Base-by-base conservation (phyloP, 2,797 vertebrate genomes). In the Microctenopoma steveboyesi region DNA sequence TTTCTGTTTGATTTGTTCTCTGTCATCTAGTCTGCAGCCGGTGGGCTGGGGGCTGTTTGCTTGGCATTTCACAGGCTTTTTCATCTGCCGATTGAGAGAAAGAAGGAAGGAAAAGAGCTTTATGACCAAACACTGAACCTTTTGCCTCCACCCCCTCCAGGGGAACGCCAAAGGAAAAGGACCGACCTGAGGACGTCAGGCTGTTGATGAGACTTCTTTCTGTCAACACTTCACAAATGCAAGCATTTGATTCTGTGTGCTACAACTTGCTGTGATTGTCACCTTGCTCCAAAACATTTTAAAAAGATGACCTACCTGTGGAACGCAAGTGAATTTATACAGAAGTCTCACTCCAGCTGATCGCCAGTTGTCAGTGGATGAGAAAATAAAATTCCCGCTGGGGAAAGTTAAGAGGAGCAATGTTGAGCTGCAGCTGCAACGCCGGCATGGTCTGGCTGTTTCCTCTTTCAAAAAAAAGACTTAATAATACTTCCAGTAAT, bases 1-100 rank as follows among this genome's bases (percentile, higher is more conserved):
- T 86, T 81, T 81, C 77, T 80, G 76, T 88, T 88, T 90, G 86
- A 88, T 89, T 89, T 85, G 86, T 81, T 87, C 81, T 78, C 81
- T 78, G 75, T 86, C 86, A 79, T 86, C 86, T 66, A 48, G 72
- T 84, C 82, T 74, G 86, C 66, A 80, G 84, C 85, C 83, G 40
- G 72, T 69, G 77, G 79, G 82, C 76, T 76, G 58, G 25, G 54
- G 69, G 76, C 74, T 86, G 82, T 87, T 88, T 86, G 77, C 80
- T 73, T 72, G 79, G 79, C 79, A 62, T 70, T 2, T 52, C 77
- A 12, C 45, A n/a, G 66, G 66, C 12, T 51, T 62, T 83, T 88
- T 88, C 80, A 87, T 89, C 82, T 81, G 61, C 57, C 37, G 40
- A 77, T 66, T 73, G 82, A 79, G 86, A 62, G 60, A 61, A 45